phyloP scores from a whole-genome alignment of 2,113 vertebrate species.

The Prinia subflava region DNA sequence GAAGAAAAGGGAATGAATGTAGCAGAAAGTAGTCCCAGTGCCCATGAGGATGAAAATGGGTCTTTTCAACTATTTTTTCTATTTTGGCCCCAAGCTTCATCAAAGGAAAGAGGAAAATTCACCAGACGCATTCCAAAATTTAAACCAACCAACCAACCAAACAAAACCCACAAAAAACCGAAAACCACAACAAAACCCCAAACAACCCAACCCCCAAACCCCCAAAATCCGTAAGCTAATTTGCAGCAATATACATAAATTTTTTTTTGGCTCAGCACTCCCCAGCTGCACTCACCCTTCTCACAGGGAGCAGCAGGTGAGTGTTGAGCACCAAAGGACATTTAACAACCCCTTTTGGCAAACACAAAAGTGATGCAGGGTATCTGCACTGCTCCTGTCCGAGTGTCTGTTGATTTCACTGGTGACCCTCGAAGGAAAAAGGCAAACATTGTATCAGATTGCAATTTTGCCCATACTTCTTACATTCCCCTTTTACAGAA shows the following conservation, averaged over 20 bases:
- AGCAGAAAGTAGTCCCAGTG: not conserved
- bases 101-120: not conserved
- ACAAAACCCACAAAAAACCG: no score
- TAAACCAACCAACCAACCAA: not conserved
- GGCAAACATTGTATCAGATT: not conserved
- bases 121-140: not conserved
- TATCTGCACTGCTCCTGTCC: fast-evolving
- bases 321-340: fast-evolving
- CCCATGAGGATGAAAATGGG: not conserved
- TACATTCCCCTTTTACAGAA: not conserved
- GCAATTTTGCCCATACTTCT: not conserved
- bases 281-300: not conserved
- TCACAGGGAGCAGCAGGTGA: not conserved
- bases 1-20: not conserved
- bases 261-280: not conserved
- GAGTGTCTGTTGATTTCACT: fast-evolving
- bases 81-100: not conserved
- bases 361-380: fast-evolving
- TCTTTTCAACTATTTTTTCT: not conserved
- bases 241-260: fast-evolving
- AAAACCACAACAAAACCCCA: no score
- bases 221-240: not conserved
- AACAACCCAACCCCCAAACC: not conserved
- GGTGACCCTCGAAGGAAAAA: not conserved
- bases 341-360: not conserved